Evolutionary conservation across 64 coral and sea anemone species (phyloP).

Genomic region (Stylophora pistillata): DNA sequence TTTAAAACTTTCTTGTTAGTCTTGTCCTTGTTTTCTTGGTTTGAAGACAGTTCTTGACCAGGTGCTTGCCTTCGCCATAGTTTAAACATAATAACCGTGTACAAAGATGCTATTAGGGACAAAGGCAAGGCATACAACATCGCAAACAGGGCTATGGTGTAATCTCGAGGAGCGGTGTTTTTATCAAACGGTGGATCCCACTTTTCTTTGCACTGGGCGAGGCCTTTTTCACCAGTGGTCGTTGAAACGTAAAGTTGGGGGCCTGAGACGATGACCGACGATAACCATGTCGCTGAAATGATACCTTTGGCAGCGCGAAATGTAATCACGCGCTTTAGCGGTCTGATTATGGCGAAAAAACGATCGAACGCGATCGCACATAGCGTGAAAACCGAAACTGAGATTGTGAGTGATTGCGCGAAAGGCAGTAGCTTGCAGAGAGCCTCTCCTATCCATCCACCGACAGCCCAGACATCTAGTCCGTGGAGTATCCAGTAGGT

Average conservation of each 20-base stretch:
- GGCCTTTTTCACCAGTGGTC: neutral
- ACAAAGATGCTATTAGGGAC: slow-evolving; percentile 34
- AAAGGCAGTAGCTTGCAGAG: slow-evolving; percentile 61
- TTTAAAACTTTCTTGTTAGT: slow-evolving; percentile 71
- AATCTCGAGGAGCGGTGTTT: slow-evolving; percentile 7
- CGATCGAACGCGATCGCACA: slow-evolving; percentile 66
- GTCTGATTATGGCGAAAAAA: slow-evolving; percentile 61
- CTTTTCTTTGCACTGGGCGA: slow-evolving; percentile 45
- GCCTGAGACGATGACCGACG: slow-evolving; percentile 26
- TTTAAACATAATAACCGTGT: slow-evolving; percentile 51
- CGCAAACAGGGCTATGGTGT: slow-evolving; percentile 56
- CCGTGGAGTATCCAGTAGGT: slow-evolving; percentile 43
- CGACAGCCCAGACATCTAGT: slow-evolving; percentile 39
- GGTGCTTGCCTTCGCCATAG: slow-evolving; percentile 53
- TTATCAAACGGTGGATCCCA: slow-evolving; percentile 57
- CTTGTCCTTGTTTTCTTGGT: slow-evolving; percentile 52
- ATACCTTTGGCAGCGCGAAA: slow-evolving; percentile 39
- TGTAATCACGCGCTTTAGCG: slow-evolving; percentile 57
- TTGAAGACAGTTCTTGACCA: slow-evolving; percentile 33
- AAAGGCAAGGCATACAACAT: slow-evolving; percentile 57
- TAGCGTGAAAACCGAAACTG: slow-evolving; percentile 53
- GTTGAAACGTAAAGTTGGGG: slow-evolving; percentile 49
- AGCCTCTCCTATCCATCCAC: slow-evolving; percentile 42
- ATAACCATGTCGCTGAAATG: slow-evolving; percentile 25
- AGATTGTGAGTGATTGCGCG: slow-evolving; percentile 36